Evolutionary conservation across 2,888 invertebrate species (phyloP), one percentile per base, ranked within the genome.

Genomic region (Tenthredo livida): DNA sequence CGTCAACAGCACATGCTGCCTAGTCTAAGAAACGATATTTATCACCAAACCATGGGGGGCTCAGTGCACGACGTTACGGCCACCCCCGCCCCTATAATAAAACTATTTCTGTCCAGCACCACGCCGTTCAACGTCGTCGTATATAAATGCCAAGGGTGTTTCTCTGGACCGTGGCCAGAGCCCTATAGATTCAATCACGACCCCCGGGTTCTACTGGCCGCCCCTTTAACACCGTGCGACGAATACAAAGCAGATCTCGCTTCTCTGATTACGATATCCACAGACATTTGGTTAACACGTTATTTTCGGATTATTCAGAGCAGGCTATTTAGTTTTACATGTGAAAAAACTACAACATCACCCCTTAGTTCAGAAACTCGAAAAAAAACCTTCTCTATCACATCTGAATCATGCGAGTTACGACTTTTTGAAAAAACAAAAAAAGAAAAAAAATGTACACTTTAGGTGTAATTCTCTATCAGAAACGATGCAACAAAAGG

Each of bases 151-250:
- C 67, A 83, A 83, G 83, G 83, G 83, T 83, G 83, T 83, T 83
- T 83, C 83, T 50, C 83, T 58, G 83, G 83, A 83, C 83, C 83
- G 67, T 83, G 83, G 65, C 67, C 83, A 83, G 83, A 54, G 43
- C 72, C 84, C 85, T 88, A 84, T 89, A 89, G 90, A 91, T 92
- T 91, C 91, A 92, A 91, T 91, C 91, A 91, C 91, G 90, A 91
- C 90, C 90, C 90, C 88, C 88, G 87, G 54, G 43, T 83, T 83
- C 47, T 17, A 47, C 33, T n/a, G 29, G 58, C 67, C 70, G n/a
- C 61, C 84, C 61, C 75, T 78, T 65, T 82, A 85, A 84, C 84
- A 80, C 82, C 84, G 25, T 80, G 54, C 75, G 73, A 80, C 84
- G 37, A 83, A 83, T 83, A 83, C 83, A 83, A 83, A 83, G 83